phyloP scores from a whole-genome alignment of 2,113 vertebrate species.

The Daphoenositta chrysoptera region DNA sequence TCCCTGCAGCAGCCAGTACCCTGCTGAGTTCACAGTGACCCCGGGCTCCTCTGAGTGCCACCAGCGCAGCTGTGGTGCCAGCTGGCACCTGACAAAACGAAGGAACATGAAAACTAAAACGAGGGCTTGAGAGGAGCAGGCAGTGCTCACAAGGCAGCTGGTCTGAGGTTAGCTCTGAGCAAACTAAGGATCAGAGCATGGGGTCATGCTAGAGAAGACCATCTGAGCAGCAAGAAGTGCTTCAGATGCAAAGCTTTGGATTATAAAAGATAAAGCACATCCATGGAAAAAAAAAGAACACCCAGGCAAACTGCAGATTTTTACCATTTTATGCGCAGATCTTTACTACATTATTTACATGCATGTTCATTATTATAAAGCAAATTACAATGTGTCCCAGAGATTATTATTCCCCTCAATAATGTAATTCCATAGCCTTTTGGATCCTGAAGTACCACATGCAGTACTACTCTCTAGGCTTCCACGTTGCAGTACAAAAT shows the following conservation, averaged over 20 bases:
- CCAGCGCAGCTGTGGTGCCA: accelerated
- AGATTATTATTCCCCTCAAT: neutral
- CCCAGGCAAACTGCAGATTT: neutral
- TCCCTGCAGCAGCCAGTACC: neutral
- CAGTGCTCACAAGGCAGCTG: neutral
- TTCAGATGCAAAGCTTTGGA: neutral
- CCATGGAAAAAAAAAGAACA: neutral
- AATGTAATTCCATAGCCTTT: neutral
- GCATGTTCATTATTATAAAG: neutral
- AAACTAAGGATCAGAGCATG: neutral
- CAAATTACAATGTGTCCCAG: neutral
- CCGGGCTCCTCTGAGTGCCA: accelerated
- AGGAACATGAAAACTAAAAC: neutral
- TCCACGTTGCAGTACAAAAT: neutral
- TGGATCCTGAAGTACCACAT: accelerated
- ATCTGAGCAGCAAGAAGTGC: neutral
- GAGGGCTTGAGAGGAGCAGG: neutral
- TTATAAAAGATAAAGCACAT: neutral
- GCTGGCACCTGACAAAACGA: neutral
- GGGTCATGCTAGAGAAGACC: neutral
- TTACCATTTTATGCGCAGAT: neutral
- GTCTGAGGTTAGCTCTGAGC: neutral
- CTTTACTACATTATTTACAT: neutral
- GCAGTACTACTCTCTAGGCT: neutral
- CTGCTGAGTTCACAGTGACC: neutral